Conservation (phyloP, 2,113 vertebrate genomes). For the Anthoscopus minutus region DNA sequence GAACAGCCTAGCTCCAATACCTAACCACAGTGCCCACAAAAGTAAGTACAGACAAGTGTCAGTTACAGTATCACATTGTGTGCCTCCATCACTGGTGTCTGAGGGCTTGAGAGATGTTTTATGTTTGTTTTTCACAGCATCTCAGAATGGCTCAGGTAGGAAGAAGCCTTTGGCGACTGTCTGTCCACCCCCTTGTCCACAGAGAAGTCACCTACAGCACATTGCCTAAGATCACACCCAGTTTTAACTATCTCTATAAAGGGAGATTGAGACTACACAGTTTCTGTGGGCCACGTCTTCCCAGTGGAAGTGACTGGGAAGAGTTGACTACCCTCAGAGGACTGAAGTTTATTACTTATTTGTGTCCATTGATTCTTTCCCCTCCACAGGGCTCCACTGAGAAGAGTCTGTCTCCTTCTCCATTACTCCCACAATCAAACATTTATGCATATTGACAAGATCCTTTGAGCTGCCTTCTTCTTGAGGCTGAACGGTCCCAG, state of each 20-base stretch:
- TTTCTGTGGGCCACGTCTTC: not conserved
- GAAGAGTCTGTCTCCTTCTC: not conserved
- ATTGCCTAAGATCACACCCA: not conserved
- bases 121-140: not conserved
- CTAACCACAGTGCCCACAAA: slow-evolving; percentile 73
- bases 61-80: not conserved
- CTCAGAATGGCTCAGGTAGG: not conserved
- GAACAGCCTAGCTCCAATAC: slow-evolving; percentile 74
- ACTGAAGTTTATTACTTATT: not conserved
- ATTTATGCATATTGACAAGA: not conserved
- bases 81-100: not conserved
- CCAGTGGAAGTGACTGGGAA: not conserved
- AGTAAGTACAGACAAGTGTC: slow-evolving; percentile 69
- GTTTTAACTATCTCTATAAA: not conserved
- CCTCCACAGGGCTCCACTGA: not conserved
- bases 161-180: not conserved
- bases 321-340: not conserved
- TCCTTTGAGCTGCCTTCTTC: not conserved
- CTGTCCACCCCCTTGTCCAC: not conserved
- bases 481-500: not conserved
- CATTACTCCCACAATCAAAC: not conserved
- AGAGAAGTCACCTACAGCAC: not conserved
- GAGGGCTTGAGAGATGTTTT: not conserved
- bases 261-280: not conserved
- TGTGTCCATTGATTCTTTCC: not conserved